phyloP scores from a whole-genome alignment of 2,888 invertebrate species.

The Drosophila ustulata region DNA sequence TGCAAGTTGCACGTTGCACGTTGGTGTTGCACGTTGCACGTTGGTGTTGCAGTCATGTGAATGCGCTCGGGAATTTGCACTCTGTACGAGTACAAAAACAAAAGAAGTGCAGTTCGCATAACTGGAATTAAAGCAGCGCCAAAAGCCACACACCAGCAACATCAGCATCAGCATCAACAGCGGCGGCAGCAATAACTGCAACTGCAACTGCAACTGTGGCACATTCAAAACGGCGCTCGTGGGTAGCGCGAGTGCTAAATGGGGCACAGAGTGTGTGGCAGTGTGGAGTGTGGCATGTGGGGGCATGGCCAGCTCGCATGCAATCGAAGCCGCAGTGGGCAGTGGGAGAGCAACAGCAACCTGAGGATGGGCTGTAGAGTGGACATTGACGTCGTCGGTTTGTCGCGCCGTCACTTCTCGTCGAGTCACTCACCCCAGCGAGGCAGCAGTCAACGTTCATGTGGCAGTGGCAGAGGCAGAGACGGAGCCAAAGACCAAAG shows the following conservation, averaged over 20 bases:
- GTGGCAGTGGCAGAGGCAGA: too few species aligned
- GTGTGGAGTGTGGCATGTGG: conserved; percentile 3
- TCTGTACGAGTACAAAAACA: conserved; percentile 68
- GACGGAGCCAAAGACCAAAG: not conserved
- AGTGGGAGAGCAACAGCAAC: conserved; percentile 37
- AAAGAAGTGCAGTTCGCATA: conserved; percentile 76
- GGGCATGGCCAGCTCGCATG: conserved; percentile 58
- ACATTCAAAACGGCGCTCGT: conserved; percentile 65
- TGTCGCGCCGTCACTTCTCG: conserved; percentile 59
- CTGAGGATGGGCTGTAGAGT: conserved; percentile 56
- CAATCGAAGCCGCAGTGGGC: conserved; percentile 67
- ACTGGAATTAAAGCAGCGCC: conserved; percentile 76
- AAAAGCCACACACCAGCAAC: conserved; percentile 56
- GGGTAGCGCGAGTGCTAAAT: conserved; percentile 76
- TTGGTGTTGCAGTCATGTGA: conserved; percentile 62
- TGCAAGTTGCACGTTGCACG: conserved; percentile 20
- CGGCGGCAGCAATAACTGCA: conserved; percentile 38
- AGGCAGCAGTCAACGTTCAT: conserved; percentile 19
- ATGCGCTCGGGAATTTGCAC: conserved; percentile 72
- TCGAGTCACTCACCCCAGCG: conserved; percentile 59
- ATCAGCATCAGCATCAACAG: not conserved
- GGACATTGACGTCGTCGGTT: conserved; percentile 64
- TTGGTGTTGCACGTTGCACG: conserved; percentile 17
- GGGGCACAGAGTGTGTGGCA: conserved; percentile 51
- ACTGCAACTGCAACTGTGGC: conserved; percentile 30